Percentiles rank a stretch among this genome's conserved stretches.
Evolutionary conservation across 2,888 invertebrate species (phyloP).

Genomic region (Apoderus coryli): DNA sequence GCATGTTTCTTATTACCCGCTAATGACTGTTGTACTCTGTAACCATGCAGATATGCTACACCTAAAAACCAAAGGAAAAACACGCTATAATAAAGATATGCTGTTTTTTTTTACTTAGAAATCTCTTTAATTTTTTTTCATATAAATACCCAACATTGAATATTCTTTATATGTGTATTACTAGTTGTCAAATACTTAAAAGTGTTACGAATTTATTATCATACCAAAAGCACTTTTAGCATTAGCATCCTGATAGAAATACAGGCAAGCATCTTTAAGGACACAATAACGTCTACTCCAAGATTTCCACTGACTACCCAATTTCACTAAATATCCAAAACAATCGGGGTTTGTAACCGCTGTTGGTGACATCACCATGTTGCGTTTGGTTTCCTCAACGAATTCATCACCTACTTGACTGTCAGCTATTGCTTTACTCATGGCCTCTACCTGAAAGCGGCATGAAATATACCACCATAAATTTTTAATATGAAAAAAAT

Average conservation of each 20-base stretch:
- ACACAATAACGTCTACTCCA: conserved; percentile 91
- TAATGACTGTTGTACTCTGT: conserved; percentile 72
- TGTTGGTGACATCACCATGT: conserved; percentile 67
- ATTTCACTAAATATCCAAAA: conserved; percentile 81
- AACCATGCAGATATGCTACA: conserved; percentile 88
- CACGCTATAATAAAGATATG: too few species aligned
- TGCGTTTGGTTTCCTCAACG: conserved; percentile 63
- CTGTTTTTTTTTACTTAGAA: too few species aligned
- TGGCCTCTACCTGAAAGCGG: conserved; percentile 35
- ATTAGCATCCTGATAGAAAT: conserved; percentile 81
- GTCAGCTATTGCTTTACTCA: conserved; percentile 61
- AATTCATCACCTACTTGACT: conserved; percentile 40
- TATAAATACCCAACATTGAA: too few species aligned
- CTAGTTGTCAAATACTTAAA: too few species aligned
- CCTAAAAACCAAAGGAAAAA: conserved; percentile 38
- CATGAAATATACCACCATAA: too few species aligned
- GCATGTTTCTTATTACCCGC: conserved; percentile 81
- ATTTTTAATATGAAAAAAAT: too few species aligned
- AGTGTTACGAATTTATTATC: too few species aligned
- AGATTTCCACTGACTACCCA: conserved; percentile 72
- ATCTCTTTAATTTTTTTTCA: too few species aligned
- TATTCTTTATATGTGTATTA: too few species aligned
- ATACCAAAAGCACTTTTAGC: conserved; percentile 82
- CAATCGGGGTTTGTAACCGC: conserved; percentile 76
- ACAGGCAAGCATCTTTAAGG: conserved; percentile 86